Percentiles rank a stretch among this genome's conserved stretches.
These are phyloP conservation scores for Neoitamus cyanurus DNA, from an alignment of 2,888 invertebrate species.

Conservation along the genomic window DNA sequence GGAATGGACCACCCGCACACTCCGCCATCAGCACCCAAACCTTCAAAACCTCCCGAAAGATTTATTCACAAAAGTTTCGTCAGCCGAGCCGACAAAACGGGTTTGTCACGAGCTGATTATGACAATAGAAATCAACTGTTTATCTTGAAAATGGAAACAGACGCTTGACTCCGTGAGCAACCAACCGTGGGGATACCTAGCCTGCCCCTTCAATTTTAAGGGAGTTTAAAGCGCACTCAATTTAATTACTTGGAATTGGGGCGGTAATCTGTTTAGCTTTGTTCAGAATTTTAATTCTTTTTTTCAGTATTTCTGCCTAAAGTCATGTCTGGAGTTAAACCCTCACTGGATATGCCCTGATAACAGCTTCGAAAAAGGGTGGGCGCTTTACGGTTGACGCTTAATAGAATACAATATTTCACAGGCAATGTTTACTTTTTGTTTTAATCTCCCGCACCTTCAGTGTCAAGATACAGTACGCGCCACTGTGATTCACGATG, in stretches of 20 bases:
- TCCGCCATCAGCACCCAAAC: not conserved
- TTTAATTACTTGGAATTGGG: not conserved
- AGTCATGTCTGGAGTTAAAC: not conserved
- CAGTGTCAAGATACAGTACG: too few relatives aligned
- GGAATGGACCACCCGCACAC: not conserved
- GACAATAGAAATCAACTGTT: constrained; percentile 23
- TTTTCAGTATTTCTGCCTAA: not conserved
- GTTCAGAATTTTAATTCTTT: not conserved
- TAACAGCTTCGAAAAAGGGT: not conserved
- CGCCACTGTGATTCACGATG: too few relatives aligned
- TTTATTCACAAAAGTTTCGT: not conserved
- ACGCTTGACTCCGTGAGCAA: not conserved
- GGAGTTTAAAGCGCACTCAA: not conserved
- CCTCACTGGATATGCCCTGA: not conserved
- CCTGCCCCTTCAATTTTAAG: not conserved
- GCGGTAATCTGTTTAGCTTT: not conserved
- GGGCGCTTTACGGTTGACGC: too few relatives aligned
- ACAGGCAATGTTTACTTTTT: not conserved
- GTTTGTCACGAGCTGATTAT: constrained; percentile 2
- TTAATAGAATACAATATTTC: not conserved
- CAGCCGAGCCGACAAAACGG: not conserved
- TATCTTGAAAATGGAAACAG: constrained; percentile 32
- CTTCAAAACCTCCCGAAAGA: not conserved
- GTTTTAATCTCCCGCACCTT: not conserved
- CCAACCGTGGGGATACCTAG: not conserved